phyloP scores from a whole-genome alignment of 2,113 vertebrate genomes.

The Elephas maximus region DNA sequence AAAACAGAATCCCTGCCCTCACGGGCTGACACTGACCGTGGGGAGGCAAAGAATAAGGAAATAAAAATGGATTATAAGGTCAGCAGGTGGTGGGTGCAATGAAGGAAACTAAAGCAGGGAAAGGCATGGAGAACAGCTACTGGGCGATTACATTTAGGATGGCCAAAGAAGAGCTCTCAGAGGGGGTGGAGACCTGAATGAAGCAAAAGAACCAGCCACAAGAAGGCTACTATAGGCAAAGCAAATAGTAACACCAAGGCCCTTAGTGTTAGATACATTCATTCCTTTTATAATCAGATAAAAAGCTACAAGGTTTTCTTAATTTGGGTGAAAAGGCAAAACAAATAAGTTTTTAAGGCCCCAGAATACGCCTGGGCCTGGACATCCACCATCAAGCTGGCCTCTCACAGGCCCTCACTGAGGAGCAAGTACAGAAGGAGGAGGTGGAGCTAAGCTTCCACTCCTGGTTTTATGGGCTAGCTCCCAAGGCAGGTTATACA shows the following conservation, averaged over 20 bases:
- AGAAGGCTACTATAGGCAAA: not conserved
- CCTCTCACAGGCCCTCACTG: not conserved
- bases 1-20: constrained; percentile 28
- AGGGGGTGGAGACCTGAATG: not conserved
- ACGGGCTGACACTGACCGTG: not conserved
- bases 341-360: not conserved
- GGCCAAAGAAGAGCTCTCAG: not conserved
- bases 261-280: not conserved
- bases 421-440: not conserved
- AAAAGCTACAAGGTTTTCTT: not conserved
- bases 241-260: not conserved
- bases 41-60: not conserved
- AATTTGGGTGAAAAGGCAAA: constrained; percentile 10
- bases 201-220: not conserved
- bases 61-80: constrained; percentile 21
- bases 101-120: not conserved
- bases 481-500: constrained; percentile 21
- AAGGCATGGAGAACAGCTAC: not conserved
- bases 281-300: not conserved
- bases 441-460: not conserved
- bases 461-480: not conserved
- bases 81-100: not conserved
- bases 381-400: not conserved
- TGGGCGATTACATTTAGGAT: not conserved
- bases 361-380: not conserved